phyloP scores from a whole-genome alignment of 2,113 vertebrate species.

The Phalacrocorax brasilianus region DNA sequence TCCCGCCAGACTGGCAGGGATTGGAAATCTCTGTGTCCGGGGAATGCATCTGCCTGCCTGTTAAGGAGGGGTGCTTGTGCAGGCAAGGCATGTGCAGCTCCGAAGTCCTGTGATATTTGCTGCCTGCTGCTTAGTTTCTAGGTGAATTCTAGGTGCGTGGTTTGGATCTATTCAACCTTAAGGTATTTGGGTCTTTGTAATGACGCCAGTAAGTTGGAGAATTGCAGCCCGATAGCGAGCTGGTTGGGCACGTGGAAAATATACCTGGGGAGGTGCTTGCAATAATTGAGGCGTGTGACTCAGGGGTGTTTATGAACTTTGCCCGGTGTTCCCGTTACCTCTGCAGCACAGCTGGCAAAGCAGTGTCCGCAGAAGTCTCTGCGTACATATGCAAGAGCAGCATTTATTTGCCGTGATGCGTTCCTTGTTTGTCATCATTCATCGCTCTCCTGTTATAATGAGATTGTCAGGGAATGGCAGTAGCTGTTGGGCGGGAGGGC shows the following conservation, averaged over 20 bases:
- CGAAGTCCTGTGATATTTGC: neutral
- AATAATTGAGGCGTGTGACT: neutral
- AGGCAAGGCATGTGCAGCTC: neutral
- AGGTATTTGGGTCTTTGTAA: neutral
- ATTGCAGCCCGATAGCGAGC: neutral
- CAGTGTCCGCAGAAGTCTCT: neutral
- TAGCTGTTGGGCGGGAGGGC: neutral
- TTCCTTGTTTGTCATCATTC: neutral
- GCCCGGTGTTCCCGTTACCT: neutral
- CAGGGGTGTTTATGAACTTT: neutral
- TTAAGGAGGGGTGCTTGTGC: neutral
- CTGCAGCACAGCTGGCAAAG: neutral
- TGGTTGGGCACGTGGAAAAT: neutral
- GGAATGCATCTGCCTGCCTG: neutral
- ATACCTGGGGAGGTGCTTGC: neutral
- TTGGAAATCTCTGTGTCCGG: neutral
- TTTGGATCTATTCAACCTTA: neutral
- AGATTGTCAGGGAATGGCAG: neutral
- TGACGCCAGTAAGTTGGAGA: neutral
- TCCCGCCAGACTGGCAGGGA: neutral
- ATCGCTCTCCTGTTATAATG: neutral
- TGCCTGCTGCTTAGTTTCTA: neutral
- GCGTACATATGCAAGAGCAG: neutral
- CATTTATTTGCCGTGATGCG: accelerated
- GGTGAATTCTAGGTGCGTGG: neutral